Evolutionary conservation across 2,113 vertebrate species (phyloP).

Genomic region (Tylochromis polylepis): DNA sequence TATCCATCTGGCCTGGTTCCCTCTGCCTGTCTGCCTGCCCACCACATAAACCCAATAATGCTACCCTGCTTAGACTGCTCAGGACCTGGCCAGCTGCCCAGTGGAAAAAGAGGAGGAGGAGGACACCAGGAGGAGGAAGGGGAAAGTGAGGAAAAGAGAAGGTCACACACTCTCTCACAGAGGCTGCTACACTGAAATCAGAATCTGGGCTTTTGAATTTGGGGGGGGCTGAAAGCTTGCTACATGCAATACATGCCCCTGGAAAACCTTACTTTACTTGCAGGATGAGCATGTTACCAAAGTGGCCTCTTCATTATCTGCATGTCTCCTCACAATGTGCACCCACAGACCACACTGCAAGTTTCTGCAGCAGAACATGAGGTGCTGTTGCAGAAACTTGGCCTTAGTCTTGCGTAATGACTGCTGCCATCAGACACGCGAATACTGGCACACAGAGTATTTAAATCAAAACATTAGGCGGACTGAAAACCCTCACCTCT

Average conservation of each 20-base stretch:
- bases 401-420: background rate
- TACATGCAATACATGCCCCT: background rate
- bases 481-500: background rate
- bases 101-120: constrained; percentile 55
- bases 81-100: constrained; percentile 44
- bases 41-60: constrained; percentile 66
- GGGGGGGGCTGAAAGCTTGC: background rate
- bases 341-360: background rate
- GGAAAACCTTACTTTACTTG: background rate
- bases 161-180: constrained; percentile 40
- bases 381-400: background rate
- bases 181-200: background rate
- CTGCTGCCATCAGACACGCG: background rate
- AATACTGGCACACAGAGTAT: background rate
- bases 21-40: constrained; percentile 57
- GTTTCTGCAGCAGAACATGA: background rate
- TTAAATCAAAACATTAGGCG: background rate
- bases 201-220: constrained; percentile 2
- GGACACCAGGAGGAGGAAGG: constrained; percentile 36
- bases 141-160: constrained; percentile 48
- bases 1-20: constrained; percentile 63
- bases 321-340: background rate
- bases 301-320: background rate
- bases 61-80: constrained; percentile 44
- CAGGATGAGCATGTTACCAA: background rate